These are phyloP conservation scores for Lanistes nyassanus DNA, from an alignment of 1,140 invertebrate genomes.

Conservation along the genomic window DNA sequence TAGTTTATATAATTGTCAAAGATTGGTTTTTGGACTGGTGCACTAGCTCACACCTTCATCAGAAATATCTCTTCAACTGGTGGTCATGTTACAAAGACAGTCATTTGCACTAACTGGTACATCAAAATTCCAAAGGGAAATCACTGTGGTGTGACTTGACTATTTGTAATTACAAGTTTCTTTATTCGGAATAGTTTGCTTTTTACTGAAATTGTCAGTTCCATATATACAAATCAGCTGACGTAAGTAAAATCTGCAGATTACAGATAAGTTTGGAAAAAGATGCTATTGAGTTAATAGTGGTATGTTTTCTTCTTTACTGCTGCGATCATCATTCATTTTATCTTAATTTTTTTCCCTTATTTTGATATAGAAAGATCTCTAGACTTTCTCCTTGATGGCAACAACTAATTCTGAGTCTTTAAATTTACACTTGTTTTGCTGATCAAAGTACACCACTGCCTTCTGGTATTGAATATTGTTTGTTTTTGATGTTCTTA, in stretches of 20 bases:
- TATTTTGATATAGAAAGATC: not conserved
- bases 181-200: not conserved
- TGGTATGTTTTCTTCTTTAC: too few relatives aligned
- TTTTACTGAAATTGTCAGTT: not conserved
- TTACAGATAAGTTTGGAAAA: too few relatives aligned
- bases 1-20: too few relatives aligned
- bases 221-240: not conserved
- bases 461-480: not conserved
- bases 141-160: too few relatives aligned
- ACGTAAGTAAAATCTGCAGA: too few relatives aligned
- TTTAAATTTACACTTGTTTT: not conserved
- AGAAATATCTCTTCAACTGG: too few relatives aligned
- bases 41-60: too few relatives aligned
- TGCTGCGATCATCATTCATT: not conserved
- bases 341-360: not conserved
- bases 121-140: too few relatives aligned
- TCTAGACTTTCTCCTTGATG: not conserved
- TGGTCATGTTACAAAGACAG: too few relatives aligned
- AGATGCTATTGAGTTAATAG: too few relatives aligned
- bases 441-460: not conserved
- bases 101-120: too few relatives aligned
- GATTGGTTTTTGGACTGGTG: too few relatives aligned
- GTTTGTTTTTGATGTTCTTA: conserved; percentile 9
- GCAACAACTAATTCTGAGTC: not conserved
- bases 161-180: not conserved